Base-by-base conservation (phyloP, 2,888 invertebrate species). In the Ectropis crepuscularia region DNA sequence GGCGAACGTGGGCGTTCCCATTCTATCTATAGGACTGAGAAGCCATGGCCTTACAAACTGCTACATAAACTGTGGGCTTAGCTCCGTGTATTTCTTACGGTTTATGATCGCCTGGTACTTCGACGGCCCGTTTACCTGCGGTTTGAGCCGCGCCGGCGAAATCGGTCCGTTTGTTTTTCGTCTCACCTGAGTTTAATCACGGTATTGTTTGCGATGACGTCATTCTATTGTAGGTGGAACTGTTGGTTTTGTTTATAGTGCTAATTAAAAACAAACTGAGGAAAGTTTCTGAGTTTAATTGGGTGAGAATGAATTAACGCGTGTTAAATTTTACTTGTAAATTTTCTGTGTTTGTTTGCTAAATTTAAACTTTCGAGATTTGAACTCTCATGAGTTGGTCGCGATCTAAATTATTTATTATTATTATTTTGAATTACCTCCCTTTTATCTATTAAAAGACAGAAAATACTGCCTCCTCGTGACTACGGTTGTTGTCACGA, bases 51-150 rank as follows among this genome's bases (percentile, higher is more conserved):
- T 28, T 51, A 67, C 60, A 65, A 45, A 70, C 72, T 68, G 63
- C 54, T n/a, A 5, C 8, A 8, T 11, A 63, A 45, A n/a, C 59
- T 62, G 59, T 66, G 62, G 45, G 16, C 6, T 2, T 43, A 39
- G 53, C 42, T 47, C 28, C 51, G 54, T 36, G 50, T 37, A 42
- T 49, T 0, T 66, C 67, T 66, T 69, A 38, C 65, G 55, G 68
- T 67, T 78, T 78, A 80, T 89, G 89, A 51, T 71, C 68, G 73
- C 89, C 87, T 89, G 85, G 89, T 85, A 83, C 74, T 62, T 57
- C 70, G 73, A 80, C 83, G 83, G 82, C 82, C 75, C 74, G 74
- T 73, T 79, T 83, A 82, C 85, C 81, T 83, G 81, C 78, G 77
- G 73, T 68, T 70, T 69, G 64, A 55, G 67, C 67, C 65, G 59